These are phyloP conservation scores for Oreochromis tanganicae DNA, from an alignment of 2,113 vertebrate genomes.

Conservation along the genomic window DNA sequence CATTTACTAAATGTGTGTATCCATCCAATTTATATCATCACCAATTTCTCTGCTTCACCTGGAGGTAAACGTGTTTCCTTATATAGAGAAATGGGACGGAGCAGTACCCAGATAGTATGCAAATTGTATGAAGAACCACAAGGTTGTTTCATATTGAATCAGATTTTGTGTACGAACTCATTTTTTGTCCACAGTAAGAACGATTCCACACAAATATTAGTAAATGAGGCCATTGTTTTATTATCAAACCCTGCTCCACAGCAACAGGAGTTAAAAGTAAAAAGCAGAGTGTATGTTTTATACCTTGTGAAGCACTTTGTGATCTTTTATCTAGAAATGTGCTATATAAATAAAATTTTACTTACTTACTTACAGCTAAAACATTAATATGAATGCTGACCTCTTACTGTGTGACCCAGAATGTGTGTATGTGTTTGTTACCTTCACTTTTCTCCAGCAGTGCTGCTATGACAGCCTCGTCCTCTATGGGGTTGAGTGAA, in stretches of 20 bases:
- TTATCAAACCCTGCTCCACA: neutral
- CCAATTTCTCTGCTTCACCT: neutral
- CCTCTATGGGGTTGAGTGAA: slow-evolving; percentile 91
- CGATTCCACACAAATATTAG: neutral
- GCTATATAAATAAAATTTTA: too few species aligned
- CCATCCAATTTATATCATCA: neutral
- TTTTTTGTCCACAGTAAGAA: neutral
- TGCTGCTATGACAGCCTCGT: slow-evolving; percentile 90
- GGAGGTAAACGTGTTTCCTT: neutral
- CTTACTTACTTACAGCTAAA: too few species aligned
- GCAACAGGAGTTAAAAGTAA: neutral
- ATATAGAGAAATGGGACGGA: too few species aligned
- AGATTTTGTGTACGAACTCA: neutral
- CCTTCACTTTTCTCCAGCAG: slow-evolving; percentile 96
- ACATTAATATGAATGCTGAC: neutral
- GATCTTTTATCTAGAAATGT: too few species aligned
- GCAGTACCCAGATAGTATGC: neutral
- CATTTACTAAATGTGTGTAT: neutral
- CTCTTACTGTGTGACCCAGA: neutral
- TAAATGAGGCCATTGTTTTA: neutral
- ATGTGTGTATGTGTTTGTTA: slow-evolving; percentile 30
- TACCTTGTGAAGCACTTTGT: too few species aligned
- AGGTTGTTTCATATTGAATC: neutral
- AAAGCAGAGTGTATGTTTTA: neutral
- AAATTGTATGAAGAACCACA: neutral